Percentiles rank a stretch among this genome's conserved stretches.
phyloP scores from a whole-genome alignment of 1,140 invertebrate genomes.

The Plectrocnemia conspersa region DNA sequence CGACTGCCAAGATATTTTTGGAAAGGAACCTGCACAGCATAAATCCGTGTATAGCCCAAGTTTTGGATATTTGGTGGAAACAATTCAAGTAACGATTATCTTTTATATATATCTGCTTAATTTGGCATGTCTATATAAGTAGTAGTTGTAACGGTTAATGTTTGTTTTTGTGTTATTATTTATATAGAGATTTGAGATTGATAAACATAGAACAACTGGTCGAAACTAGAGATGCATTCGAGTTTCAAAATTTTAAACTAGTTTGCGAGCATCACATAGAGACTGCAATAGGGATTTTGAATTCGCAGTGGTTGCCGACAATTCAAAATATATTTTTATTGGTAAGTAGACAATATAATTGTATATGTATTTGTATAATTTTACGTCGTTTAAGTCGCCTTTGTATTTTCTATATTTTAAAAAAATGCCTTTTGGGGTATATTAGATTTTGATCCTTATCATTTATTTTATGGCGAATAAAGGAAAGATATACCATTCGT shows the following conservation, averaged over 20 bases:
- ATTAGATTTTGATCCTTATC: not conserved
- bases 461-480: too few relatives aligned
- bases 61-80: slow-evolving; percentile 77
- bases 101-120: too few relatives aligned
- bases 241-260: slow-evolving; percentile 57
- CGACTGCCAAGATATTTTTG: slow-evolving; percentile 40
- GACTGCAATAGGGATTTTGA: slow-evolving; percentile 51
- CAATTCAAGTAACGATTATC: slow-evolving; percentile 71
- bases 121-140: too few relatives aligned
- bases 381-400: too few relatives aligned
- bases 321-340: slow-evolving; percentile 57
- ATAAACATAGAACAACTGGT: slow-evolving; percentile 53
- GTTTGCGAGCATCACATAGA: slow-evolving; percentile 57
- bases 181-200: slow-evolving; percentile 44
- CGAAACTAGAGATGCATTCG: slow-evolving; percentile 53
- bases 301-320: slow-evolving; percentile 57
- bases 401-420: too few relatives aligned
- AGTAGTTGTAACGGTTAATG: too few relatives aligned
- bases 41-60: slow-evolving; percentile 76
- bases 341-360: slow-evolving; percentile 33
- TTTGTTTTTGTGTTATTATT: too few relatives aligned
- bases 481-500: too few relatives aligned
- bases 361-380: too few relatives aligned
- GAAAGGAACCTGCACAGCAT: slow-evolving; percentile 68
- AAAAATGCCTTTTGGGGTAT: not conserved